These are phyloP conservation scores for Lepus townsendii DNA, from an alignment of 2,797 vertebrate genomes.

Conservation along the genomic window DNA sequence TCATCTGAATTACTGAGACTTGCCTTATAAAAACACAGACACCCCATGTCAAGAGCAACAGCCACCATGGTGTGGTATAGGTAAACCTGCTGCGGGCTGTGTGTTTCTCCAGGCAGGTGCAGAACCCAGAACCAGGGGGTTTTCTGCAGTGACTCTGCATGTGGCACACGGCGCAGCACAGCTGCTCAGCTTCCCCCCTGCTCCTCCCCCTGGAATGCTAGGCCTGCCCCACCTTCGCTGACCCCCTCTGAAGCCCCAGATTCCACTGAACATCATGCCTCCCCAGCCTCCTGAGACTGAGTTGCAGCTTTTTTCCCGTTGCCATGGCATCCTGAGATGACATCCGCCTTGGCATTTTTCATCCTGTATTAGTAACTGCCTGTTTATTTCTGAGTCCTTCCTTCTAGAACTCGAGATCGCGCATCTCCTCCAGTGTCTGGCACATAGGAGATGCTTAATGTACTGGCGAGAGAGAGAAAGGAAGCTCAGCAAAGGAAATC, in stretches of 20 bases:
- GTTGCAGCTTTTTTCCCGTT: background rate
- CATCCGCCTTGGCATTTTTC: conserved; percentile 25
- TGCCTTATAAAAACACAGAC: conserved; percentile 14
- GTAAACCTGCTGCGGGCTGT: background rate
- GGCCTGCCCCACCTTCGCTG: background rate
- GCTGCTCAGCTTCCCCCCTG: no score
- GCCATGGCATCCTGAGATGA: conserved; percentile 38
- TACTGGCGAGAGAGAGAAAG: background rate
- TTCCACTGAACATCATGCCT: background rate
- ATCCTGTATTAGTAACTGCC: background rate
- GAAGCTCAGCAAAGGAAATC: background rate
- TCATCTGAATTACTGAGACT: background rate
- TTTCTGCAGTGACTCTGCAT: background rate
- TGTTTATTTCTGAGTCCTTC: conserved; percentile 36
- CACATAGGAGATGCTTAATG: background rate
- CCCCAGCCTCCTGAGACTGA: background rate
- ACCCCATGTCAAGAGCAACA: background rate
- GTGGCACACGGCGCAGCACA: fast-evolving
- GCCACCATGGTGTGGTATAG: background rate
- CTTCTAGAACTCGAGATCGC: background rate
- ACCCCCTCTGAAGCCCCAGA: background rate
- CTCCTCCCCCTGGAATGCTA: background rate
- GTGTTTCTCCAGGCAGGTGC: background rate
- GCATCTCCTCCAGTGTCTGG: conserved; percentile 6
- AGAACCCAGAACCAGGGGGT: background rate